These are phyloP conservation scores for Cinara cedri DNA, from an alignment of 2,888 invertebrate genomes.

Conservation along the genomic window DNA sequence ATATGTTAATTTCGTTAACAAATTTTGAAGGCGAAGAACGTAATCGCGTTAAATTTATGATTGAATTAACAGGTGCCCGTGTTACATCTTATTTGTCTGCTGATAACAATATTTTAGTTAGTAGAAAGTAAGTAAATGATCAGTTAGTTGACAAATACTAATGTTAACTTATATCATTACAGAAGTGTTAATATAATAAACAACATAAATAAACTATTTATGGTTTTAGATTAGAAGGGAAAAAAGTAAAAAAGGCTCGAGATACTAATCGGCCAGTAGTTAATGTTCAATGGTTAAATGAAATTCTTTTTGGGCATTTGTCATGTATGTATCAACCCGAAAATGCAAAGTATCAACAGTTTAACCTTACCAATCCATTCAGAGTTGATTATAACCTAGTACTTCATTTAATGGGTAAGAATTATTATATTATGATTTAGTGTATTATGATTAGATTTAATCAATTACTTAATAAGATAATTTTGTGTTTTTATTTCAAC, in stretches of 20 bases:
- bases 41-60: slow-evolving; percentile 80
- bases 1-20: slow-evolving; percentile 77
- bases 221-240: slow-evolving; percentile 75
- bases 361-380: slow-evolving; percentile 78
- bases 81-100: slow-evolving; percentile 67
- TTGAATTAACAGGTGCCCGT: slow-evolving; percentile 84
- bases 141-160: not conserved
- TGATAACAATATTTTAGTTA: slow-evolving; percentile 79
- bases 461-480: not conserved
- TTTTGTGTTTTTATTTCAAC: not conserved
- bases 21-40: slow-evolving; percentile 91
- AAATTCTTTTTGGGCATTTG: slow-evolving; percentile 84
- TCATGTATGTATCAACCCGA: slow-evolving; percentile 70
- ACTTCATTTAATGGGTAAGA: slow-evolving; percentile 88
- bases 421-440: slow-evolving; percentile 35
- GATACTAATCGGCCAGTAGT: slow-evolving; percentile 93
- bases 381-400: slow-evolving; percentile 85
- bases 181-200: no score
- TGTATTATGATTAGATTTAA: slow-evolving; percentile 16
- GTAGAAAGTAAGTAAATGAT: slow-evolving; percentile 65
- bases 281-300: slow-evolving; percentile 91
- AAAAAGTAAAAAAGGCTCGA: slow-evolving; percentile 85
- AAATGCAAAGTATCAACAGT: slow-evolving; percentile 86
- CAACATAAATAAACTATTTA: not conserved
- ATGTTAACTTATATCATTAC: slow-evolving; percentile 6